Evolutionary conservation across 2,888 invertebrate species (phyloP), one percentile per base, ranked within the genome.

Genomic region (Augiades crinisus): DNA sequence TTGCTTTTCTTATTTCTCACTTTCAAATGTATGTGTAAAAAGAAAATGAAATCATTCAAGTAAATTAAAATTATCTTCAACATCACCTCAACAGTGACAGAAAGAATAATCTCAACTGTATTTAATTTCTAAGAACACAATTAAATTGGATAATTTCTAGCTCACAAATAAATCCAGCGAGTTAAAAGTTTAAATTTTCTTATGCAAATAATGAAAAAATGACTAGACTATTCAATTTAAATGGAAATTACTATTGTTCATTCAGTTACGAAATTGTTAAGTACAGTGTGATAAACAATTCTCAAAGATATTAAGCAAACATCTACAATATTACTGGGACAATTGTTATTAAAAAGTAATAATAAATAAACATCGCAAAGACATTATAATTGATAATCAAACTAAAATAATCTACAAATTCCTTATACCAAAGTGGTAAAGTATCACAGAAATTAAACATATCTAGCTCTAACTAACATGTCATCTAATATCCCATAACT

Each of bases 401-500:
- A 61, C 59, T 77, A 78, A 78, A 70, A 65, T 72, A 74, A 68
- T 70, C 73, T 74, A 78, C 76, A 72, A 84, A 78, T 81, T 74
- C 74, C 83, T 86, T 85, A 86, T 88, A 87, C 84, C 85, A 73
- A 78, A 80, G 67, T 72, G 87, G 87, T 85, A 87, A 86, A 87
- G 84, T 89, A 89, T 89, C 88, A 88, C 88, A 89, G 88, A 88
- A 89, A 86, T 85, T 80, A 88, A 88, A 79, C 79, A 78, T 79
- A 81, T 77, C 84, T 87, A 88, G 82, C 87, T 87, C 86, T 43
- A 83, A 82, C 81, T 83, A 83, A 79, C 75, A 71, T 71, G 78
- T 77, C 69, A 72, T 78, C 67, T 70, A 75, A 75, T 70, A 58
- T 57, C 62, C 61, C 60, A 76, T 75, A 64, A 76, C 75, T 74